Evolutionary conservation across 1,140 invertebrate genomes (phyloP).

Genomic region (Aradophagus sp.): DNA sequence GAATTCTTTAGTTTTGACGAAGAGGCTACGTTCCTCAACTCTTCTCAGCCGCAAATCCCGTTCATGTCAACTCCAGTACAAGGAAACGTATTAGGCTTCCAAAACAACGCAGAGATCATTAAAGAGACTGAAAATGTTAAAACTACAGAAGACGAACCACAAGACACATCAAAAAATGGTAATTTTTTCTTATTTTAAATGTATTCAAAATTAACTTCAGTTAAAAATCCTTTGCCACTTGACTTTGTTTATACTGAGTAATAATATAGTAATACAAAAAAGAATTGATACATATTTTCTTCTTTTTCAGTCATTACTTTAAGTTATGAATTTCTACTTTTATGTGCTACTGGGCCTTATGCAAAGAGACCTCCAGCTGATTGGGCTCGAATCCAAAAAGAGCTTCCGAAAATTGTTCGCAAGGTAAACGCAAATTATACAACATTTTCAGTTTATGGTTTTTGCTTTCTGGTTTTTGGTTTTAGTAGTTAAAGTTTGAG

Average conservation of each 20-base stretch:
- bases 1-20: slow-evolving; percentile 77
- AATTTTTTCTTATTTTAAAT: slow-evolving; percentile 3
- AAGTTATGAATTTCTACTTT: slow-evolving; percentile 76
- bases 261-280: too few species aligned
- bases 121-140: slow-evolving; percentile 69
- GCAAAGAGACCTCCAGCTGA: slow-evolving; percentile 74
- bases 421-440: too few species aligned
- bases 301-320: slow-evolving; percentile 64
- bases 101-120: slow-evolving; percentile 63
- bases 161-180: slow-evolving; percentile 58
- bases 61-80: slow-evolving; percentile 55
- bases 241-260: too few species aligned
- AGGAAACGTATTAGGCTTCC: slow-evolving; percentile 64
- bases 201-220: slow-evolving; percentile 3
- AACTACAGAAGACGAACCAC: slow-evolving; percentile 44
- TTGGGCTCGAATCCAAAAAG: slow-evolving; percentile 76
- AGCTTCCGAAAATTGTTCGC: slow-evolving; percentile 74
- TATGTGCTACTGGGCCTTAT: slow-evolving; percentile 75
- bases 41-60: slow-evolving; percentile 55
- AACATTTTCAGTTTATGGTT: too few species aligned
- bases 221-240: too few species aligned
- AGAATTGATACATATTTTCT: too few species aligned
- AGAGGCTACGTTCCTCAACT: slow-evolving; percentile 56
- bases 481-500: too few species aligned
- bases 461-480: not conserved